Evolutionary conservation across 2,888 invertebrate genomes (phyloP).

Genomic region (Clanis bilineata): DNA sequence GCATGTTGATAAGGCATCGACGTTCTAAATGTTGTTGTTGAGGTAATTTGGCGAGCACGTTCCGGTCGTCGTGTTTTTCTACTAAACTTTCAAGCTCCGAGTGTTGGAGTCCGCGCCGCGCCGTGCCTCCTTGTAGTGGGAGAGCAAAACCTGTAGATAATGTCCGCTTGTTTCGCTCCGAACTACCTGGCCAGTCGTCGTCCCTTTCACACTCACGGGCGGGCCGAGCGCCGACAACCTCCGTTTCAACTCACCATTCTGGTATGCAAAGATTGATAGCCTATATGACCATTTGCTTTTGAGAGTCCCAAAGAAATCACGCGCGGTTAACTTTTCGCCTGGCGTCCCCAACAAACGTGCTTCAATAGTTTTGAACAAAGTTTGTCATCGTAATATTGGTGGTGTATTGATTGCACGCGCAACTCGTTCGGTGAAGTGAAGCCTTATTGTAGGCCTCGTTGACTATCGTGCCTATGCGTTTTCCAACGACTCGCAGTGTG

Average conservation of each 20-base stretch:
- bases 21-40: not conserved
- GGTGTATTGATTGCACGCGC: constrained; percentile 59
- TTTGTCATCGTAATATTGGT: constrained; percentile 63
- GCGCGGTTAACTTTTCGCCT: constrained; percentile 80
- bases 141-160: constrained; percentile 82
- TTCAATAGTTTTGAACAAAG: constrained; percentile 49
- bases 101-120: constrained; percentile 73
- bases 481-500: constrained; percentile 44
- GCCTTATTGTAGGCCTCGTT: constrained; percentile 53
- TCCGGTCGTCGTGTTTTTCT: constrained; percentile 62
- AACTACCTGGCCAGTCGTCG: constrained; percentile 67
- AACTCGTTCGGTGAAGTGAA: constrained; percentile 61
- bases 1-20: not conserved
- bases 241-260: constrained; percentile 76
- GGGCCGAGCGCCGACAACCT: constrained; percentile 45
- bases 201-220: constrained; percentile 68
- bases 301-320: constrained; percentile 80
- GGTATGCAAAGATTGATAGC: constrained; percentile 83
- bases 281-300: constrained; percentile 82
- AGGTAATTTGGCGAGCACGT: constrained; percentile 48
- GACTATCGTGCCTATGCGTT: constrained; percentile 50
- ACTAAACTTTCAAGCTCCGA: constrained; percentile 74
- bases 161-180: constrained; percentile 74
- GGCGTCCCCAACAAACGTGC: constrained; percentile 75
- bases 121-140: constrained; percentile 79